Evolutionary conservation across 2,888 invertebrate species (phyloP).

Genomic region (Argyresthia albistria): DNA sequence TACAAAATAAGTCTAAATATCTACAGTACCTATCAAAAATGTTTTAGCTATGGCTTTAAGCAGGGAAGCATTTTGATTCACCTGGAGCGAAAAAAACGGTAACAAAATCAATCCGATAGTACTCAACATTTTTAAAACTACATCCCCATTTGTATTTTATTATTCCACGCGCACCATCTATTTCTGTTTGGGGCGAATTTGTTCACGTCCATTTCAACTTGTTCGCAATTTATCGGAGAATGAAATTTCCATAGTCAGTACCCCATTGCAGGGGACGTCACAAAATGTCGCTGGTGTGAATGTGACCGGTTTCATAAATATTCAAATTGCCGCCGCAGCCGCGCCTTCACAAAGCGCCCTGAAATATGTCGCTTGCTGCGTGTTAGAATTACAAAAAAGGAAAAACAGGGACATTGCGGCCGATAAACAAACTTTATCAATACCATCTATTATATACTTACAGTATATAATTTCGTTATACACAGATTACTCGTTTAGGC

Average conservation of each 20-base stretch:
- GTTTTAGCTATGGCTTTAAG: no score
- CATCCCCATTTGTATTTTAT: no score
- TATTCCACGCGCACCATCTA: no score
- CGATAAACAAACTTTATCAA: not conserved
- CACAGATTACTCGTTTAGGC: no score
- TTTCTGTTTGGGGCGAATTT: not conserved
- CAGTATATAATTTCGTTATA: no score
- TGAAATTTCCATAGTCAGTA: not conserved
- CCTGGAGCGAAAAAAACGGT: not conserved
- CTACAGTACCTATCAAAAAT: no score
- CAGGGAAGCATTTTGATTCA: no score
- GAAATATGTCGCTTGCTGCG: not conserved
- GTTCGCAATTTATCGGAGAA: not conserved
- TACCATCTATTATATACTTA: not conserved
- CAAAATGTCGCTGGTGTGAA: not conserved
- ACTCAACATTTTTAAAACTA: no score
- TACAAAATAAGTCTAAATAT: no score
- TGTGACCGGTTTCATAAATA: not conserved
- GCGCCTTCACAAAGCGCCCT: not conserved
- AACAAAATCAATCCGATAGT: no score
- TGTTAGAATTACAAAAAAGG: not conserved
- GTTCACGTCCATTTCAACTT: not conserved
- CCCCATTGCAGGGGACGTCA: not conserved
- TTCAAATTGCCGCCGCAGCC: not conserved
- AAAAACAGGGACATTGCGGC: not conserved